Evolutionary conservation across 1,140 invertebrate genomes (phyloP), one percentile per base, ranked within the genome.

Genomic region (Drosophila athabasca): DNA sequence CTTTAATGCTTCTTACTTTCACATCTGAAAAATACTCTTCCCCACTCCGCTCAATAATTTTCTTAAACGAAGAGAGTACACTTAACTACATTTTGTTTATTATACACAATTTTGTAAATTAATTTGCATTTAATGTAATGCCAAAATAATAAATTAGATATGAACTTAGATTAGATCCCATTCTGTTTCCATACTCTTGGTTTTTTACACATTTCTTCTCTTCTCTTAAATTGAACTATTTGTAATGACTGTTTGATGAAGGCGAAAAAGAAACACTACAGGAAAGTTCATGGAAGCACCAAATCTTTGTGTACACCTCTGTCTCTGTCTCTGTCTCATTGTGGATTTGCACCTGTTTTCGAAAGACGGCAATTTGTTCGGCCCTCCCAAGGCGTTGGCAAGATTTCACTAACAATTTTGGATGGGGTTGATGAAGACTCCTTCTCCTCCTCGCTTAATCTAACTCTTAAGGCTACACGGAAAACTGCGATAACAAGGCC

Each of bases 181-280:
- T 75, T 65, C 53, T 62, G 62, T 55, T 67, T 57, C 31, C 61
- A 50, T 53, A 54, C 31, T 53, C 22, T 58, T 49, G 43, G 64
- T 35, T 66, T 76, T 57, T 78, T 74, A 68, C 49, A 70, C 43
- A 44, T 44, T 54, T 39, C 62, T 62, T 62, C 29, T 77, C 61
- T 62, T 69, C 60, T 69, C 84, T 88, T 88, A 89, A 68, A 89
- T 88, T 88, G 77, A 83, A 88, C 83, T 88, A 85, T 89, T 83
- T 83, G 62, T 88, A 87, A 88, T 88, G 84, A 88, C 83, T 88
- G 84, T 89, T 88, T 69, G 66, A 73, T 75, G 71, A 75, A 75
- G 70, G 71, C 62, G 85, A 83, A 88, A 88, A 79, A 76, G 68
- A 78, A 66, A 59, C 3, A 76, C 58, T 69, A 79, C 62, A 70